A percentile compares a stretch with the other conserved stretches of the same genome.
Conservation (phyloP, 2,888 invertebrate genomes). For the Drosophila dives region DNA sequence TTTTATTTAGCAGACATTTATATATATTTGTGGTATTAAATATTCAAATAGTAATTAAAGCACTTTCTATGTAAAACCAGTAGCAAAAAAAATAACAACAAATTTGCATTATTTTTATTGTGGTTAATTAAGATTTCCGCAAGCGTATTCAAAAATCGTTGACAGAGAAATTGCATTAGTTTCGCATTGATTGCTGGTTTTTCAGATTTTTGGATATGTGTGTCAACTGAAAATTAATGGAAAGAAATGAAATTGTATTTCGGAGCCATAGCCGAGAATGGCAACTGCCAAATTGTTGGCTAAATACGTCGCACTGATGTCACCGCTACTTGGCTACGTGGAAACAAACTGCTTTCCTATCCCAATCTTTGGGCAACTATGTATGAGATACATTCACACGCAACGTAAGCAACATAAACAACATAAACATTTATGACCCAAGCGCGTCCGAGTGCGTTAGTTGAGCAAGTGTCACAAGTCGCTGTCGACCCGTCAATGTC, state of each 20-base stretch:
- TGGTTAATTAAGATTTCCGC: background rate
- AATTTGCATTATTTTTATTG: background rate
- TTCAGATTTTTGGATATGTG: slow-evolving; percentile 36
- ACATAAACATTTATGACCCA: slow-evolving; percentile 41
- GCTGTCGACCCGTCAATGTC: slow-evolving; percentile 47
- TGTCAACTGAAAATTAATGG: slow-evolving; percentile 67
- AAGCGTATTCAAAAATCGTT: slow-evolving; percentile 30
- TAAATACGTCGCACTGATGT: slow-evolving; percentile 63
- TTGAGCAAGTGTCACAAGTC: slow-evolving; percentile 48
- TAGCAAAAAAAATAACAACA: background rate
- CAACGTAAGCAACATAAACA: background rate
- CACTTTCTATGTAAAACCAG: background rate
- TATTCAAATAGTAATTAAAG: background rate
- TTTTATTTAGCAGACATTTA: too few species aligned
- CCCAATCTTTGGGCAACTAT: background rate
- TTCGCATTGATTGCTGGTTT: slow-evolving; percentile 19
- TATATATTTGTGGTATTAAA: background rate
- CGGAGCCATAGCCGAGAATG: slow-evolving; percentile 36
- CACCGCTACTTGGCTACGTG: slow-evolving; percentile 36
- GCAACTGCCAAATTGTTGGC: slow-evolving; percentile 44
- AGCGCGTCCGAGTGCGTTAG: slow-evolving; percentile 31
- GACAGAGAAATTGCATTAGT: slow-evolving; percentile 13
- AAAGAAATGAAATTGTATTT: slow-evolving; percentile 46
- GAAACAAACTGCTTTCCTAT: slow-evolving; percentile 20
- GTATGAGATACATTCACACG: slow-evolving; percentile 11